Percentiles rank a stretch among this genome's conserved stretches.
Evolutionary conservation across 2,888 invertebrate genomes (phyloP).

Genomic region (Chalcosyrphus nemorum): DNA sequence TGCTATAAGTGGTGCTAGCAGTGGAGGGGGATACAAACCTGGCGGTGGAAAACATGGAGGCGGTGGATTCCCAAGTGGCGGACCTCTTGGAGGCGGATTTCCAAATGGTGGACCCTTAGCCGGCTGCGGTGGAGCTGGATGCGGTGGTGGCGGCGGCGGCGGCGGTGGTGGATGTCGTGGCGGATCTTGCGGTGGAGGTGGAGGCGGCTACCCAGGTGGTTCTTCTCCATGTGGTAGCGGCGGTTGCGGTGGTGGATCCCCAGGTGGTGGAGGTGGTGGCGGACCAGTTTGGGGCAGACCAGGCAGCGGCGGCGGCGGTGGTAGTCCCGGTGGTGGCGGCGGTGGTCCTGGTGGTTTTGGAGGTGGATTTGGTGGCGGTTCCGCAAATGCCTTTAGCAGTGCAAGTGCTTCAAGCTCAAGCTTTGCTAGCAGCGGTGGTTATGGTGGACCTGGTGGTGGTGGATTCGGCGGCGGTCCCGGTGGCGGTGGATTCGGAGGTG

Average conservation of each 20-base stretch:
- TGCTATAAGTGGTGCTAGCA: constrained; percentile 24
- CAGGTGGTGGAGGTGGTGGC: constrained; percentile 32
- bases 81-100: constrained; percentile 48
- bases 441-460: constrained; percentile 30
- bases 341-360: constrained; percentile 21
- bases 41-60: background rate
- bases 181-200: constrained; percentile 26
- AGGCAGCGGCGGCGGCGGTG: background rate
- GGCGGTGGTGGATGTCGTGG: constrained; percentile 48
- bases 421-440: constrained; percentile 56
- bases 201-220: constrained; percentile 9
- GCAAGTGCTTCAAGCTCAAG: constrained; percentile 72
- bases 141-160: constrained; percentile 37
- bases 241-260: constrained; percentile 31
- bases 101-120: constrained; percentile 47
- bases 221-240: constrained; percentile 8
- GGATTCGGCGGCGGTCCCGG: constrained; percentile 80
- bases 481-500: constrained; percentile 85
- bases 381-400: constrained; percentile 62
- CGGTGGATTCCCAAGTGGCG: constrained; percentile 36
- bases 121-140: constrained; percentile 40
- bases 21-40: background rate
- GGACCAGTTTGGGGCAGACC: constrained; percentile 15
- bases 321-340: constrained; percentile 22
- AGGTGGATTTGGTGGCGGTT: constrained; percentile 43